These are phyloP conservation scores for Semicossyphus pulcher DNA, from an alignment of 2,113 vertebrate genomes.

Conservation along the genomic window DNA sequence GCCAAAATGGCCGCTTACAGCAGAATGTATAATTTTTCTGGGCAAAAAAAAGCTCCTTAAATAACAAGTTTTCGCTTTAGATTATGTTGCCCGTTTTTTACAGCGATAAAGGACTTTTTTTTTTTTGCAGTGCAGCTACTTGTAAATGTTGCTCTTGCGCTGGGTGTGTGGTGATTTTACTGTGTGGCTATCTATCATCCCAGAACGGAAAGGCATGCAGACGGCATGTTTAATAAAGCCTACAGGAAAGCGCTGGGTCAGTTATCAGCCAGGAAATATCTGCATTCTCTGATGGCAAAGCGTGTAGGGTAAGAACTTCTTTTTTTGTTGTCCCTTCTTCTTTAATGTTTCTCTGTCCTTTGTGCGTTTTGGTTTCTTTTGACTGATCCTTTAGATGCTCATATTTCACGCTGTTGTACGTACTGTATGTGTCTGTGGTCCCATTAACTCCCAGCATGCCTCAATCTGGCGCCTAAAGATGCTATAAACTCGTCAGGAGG, in stretches of 20 bases:
- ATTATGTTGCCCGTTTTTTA: background rate
- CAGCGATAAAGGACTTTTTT: background rate
- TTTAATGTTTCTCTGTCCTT: constrained; percentile 49
- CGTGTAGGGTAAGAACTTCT: constrained; percentile 91
- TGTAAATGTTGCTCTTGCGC: constrained; percentile 64
- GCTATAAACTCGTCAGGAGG: background rate
- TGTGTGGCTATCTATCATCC: constrained; percentile 81
- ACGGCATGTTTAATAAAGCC: constrained; percentile 95
- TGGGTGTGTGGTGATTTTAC: constrained; percentile 75
- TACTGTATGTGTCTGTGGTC: constrained; percentile 50
- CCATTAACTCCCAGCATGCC: constrained; percentile 45
- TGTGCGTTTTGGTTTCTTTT: constrained; percentile 40
- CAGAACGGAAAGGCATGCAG: constrained; percentile 90
- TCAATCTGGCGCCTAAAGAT: constrained; percentile 19
- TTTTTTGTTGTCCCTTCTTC: constrained; percentile 57
- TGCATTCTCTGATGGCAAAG: constrained; percentile 92
- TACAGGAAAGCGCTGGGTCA: constrained; percentile 94
- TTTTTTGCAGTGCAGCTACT: constrained; percentile 46
- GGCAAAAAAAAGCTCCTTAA: no score
- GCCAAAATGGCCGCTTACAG: no score
- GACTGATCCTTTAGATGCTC: constrained; percentile 49
- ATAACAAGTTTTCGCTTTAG: background rate
- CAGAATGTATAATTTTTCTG: no score
- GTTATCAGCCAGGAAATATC: constrained; percentile 93
- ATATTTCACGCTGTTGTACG: constrained; percentile 51